These are phyloP conservation scores for Takifugu rubripes DNA, from an alignment of 2,797 vertebrate species.

Conservation along the genomic window DNA sequence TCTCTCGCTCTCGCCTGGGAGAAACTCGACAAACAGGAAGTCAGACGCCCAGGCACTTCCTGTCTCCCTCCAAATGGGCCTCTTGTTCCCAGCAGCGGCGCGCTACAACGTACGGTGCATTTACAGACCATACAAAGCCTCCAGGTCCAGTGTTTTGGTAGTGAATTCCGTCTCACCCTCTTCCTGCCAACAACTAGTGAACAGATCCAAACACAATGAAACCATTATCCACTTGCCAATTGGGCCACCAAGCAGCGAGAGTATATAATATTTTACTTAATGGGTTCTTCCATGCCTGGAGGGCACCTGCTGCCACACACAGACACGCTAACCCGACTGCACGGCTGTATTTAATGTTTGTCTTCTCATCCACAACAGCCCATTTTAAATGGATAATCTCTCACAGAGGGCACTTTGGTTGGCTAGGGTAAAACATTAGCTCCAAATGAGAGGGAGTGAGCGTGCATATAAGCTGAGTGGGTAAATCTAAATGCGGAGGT, in stretches of 20 bases:
- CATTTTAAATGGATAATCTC: not conserved
- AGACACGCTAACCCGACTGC: not conserved
- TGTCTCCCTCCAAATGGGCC: constrained; percentile 57
- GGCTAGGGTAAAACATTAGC: too few relatives aligned
- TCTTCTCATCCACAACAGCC: not conserved
- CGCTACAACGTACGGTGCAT: constrained; percentile 4
- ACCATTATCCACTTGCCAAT: constrained; percentile 45
- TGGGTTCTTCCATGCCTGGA: constrained; percentile 20
- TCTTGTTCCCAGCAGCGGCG: constrained; percentile 52
- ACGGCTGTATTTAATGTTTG: not conserved
- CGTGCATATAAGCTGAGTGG: constrained; percentile 42
- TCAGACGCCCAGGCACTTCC: constrained; percentile 67
- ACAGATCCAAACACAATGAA: constrained; percentile 34
- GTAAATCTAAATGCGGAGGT: constrained; percentile 54
- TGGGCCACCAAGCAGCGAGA: constrained; percentile 37
- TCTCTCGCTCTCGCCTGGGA: constrained; percentile 31
- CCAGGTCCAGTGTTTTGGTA: constrained; percentile 27
- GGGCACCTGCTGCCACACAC: constrained; percentile 37
- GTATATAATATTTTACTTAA: constrained; percentile 3
- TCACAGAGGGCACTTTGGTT: not conserved
- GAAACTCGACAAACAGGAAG: constrained; percentile 69
- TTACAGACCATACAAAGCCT: constrained; percentile 17
- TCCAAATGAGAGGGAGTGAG: not conserved
- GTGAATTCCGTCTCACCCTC: constrained; percentile 28
- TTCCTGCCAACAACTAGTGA: constrained; percentile 42